Evolutionary conservation across 2,797 vertebrate genomes (phyloP), one percentile per base, ranked within the genome.

Genomic region (Diplodus sargus): DNA sequence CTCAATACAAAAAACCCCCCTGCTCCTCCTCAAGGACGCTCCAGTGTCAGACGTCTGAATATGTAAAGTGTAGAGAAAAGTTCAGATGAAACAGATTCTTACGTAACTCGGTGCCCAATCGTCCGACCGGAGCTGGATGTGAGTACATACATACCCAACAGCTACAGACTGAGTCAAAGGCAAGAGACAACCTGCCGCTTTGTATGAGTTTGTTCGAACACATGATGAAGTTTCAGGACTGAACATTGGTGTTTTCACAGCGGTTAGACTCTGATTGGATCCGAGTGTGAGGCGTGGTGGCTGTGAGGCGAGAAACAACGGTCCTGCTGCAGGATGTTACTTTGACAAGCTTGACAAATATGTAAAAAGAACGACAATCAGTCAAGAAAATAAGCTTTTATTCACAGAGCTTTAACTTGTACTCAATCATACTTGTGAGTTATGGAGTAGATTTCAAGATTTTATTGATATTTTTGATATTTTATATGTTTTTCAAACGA

Each of bases 141-240:
- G 53, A 2, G 34, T 25, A 5, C 30, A 42, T 20, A 42, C 20
- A 14, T 13, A 28, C 12, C 34, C 53, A 25, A 11, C 49, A 54
- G 34, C 76, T 53, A 5, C 58, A 23, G 52, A 39, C 0, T 15
- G n/a, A 56, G 12, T 62, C 23, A 42, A 25, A 72, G 45, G 43
- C 83, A 76, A 72, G 83, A 64, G 43, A 48, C 47, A 8, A 43
- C 66, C 39, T 63, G 69, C 45, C 65, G 61, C 16, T 25, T 42
- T 34, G 18, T 39, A 2, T 62, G 13, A 66, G 22, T 62, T 6
- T 58, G 59, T 69, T 60, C 81, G 66, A 70, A 45, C 56, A 43
- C 48, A 48, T 9, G 9, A 4, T 59, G 0, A 47, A 54, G 20
- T 43, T 61, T 64, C 1, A 14, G 43, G 51, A 5, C 25, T 20